Conservation (phyloP, 1,140 invertebrate genomes). For the Anagrus nilaparvatae region DNA sequence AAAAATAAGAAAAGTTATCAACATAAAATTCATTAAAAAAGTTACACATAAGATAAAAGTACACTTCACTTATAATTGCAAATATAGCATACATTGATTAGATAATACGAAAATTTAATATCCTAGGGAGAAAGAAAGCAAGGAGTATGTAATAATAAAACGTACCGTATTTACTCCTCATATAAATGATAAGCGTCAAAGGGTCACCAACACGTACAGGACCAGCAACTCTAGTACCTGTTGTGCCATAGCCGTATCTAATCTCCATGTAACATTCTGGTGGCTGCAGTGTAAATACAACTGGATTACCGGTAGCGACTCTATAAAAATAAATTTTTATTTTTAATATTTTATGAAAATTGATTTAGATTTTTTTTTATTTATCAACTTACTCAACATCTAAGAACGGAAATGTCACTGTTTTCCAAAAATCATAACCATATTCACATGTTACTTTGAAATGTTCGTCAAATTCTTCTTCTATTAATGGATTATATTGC, state of each 20-base stretch:
- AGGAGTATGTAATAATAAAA: constrained; percentile 4
- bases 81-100: no score
- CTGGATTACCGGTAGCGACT: constrained; percentile 84
- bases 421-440: constrained; percentile 94
- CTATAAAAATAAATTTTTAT: constrained; percentile 40
- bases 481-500: constrained; percentile 87
- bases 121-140: not conserved
- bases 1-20: no score
- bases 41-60: no score
- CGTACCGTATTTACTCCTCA: constrained; percentile 84
- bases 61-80: no score
- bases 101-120: not conserved
- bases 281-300: constrained; percentile 85
- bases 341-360: not conserved
- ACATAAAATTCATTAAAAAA: no score
- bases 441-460: constrained; percentile 96
- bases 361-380: no score
- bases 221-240: constrained; percentile 71
- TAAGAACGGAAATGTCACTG: constrained; percentile 87
- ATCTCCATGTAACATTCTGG: constrained; percentile 95
- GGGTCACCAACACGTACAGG: constrained; percentile 87
- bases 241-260: constrained; percentile 75
- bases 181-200: constrained; percentile 84
- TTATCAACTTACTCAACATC: constrained; percentile 85
- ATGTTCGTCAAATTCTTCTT: constrained; percentile 90